Base-by-base conservation (phyloP, 2,888 invertebrate genomes). In the Rhaphigaster nebulosa region DNA sequence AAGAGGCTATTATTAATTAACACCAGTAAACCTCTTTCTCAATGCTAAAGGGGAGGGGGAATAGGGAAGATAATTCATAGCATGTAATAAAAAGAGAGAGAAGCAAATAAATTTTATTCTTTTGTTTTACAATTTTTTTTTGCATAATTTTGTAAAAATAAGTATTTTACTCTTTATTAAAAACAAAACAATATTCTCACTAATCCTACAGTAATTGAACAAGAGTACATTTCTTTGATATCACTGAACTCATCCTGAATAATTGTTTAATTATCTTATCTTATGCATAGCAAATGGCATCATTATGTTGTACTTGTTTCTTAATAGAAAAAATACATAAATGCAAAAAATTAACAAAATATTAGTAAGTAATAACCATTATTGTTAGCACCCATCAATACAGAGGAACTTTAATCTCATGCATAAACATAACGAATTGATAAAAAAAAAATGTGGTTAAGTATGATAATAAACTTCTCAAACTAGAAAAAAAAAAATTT, bases 231-330 rank as follows among this genome's bases (percentile, higher is more conserved):
- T 20, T 76, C 29, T 23, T 20, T 20, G 70, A 76, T 23, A 23
- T 76, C 34, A 76, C 20, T 38, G 13, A 38, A 76, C 23, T 18
- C 23, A 38, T 76, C 70, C 20, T 6, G 29, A 8, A 38, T 20
- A 76, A 38, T 76, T 38, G 5, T 1, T 38, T 20, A 38, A 8
- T 20, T 38, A 38, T 34, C 70, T 23, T 38, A 38, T 76, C 34
- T 5, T 34, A 76, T 0, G 20, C 15, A 29, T 29, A 65, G 65
- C 29, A 76, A 76, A 76, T 76, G 70, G 38, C 38, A 76, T 76
- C 70, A 76, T 23, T 76, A 76, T 76, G 29, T 76, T 38, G 20
- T 76, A 76, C 70, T 76, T 76, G 70, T 76, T 76, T 76, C 70
- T 76, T 38, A 76, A 34, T 20, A 38, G 34, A 76, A 34, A 76